Evolutionary conservation across 1,140 invertebrate species (phyloP).

Genomic region (Pollicipes pollicipes): DNA sequence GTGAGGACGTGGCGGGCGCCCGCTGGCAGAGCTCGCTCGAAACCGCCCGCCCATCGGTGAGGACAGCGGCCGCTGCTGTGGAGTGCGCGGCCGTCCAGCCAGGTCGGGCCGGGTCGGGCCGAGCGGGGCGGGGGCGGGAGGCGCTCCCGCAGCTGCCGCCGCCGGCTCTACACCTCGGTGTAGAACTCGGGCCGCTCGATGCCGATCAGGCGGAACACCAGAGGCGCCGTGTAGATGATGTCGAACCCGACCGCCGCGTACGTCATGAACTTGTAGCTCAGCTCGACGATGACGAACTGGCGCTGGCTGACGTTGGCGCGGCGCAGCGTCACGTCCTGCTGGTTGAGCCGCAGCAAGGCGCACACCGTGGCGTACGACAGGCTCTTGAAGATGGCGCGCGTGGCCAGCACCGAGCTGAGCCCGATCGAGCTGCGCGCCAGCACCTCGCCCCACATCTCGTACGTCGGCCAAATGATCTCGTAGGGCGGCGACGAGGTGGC

Average conservation of each 20-base stretch:
- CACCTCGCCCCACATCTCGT: conserved; percentile 37
- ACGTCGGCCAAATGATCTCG: conserved; percentile 51
- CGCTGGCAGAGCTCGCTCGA: too few relatives aligned
- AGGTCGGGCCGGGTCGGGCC: too few relatives aligned
- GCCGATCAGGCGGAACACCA: conserved; percentile 49
- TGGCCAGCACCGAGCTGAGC: conserved; percentile 46
- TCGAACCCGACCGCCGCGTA: conserved; percentile 56
- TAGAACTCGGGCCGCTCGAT: conserved; percentile 66
- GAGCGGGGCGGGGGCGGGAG: too few relatives aligned
- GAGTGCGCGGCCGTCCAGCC: too few relatives aligned
- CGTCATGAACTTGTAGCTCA: conserved; percentile 59
- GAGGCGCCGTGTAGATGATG: conserved; percentile 55
- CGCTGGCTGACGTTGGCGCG: too few relatives aligned
- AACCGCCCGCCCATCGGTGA: too few relatives aligned
- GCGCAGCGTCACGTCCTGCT: conserved; percentile 20
- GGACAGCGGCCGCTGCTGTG: too few relatives aligned
- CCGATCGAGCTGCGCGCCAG: conserved; percentile 53
- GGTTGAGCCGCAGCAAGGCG: too few relatives aligned
- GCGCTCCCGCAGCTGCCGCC: too few relatives aligned
- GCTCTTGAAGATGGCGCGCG: conserved; percentile 46
- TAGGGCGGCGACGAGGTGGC: conserved; percentile 40
- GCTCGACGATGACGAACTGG: conserved; percentile 38
- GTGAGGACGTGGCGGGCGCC: too few relatives aligned
- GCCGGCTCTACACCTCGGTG: conserved; percentile 47
- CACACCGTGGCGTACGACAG: conserved; percentile 35